Evolutionary conservation across 2,113 vertebrate species (phyloP).

Genomic region (Nothobranchius kuhntae): DNA sequence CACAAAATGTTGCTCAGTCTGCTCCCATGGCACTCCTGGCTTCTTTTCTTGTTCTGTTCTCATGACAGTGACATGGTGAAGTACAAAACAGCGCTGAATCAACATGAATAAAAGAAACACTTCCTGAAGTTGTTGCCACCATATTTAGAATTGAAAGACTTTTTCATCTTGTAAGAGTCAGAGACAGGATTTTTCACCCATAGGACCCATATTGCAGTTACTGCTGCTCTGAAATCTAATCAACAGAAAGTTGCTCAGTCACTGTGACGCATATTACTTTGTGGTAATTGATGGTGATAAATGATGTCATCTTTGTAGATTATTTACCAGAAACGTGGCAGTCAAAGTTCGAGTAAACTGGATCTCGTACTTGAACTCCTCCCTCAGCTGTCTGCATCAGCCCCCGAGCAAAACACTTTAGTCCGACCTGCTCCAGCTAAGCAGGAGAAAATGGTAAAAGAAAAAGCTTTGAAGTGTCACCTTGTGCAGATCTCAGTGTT

Average conservation of each 20-base stretch:
- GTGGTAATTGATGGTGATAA: background rate
- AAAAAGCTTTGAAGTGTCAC: conserved; percentile 10
- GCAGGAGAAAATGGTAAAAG: conserved; percentile 4
- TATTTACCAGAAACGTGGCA: conserved; percentile 17
- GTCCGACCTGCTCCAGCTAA: conserved; percentile 8
- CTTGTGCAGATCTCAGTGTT: conserved; percentile 5
- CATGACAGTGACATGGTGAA: conserved; percentile 16
- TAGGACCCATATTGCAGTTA: background rate
- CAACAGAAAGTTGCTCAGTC: conserved; percentile 1
- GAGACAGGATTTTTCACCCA: background rate
- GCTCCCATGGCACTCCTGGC: background rate
- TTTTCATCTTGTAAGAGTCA: background rate
- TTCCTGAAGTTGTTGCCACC: conserved; percentile 13
- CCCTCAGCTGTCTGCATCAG: conserved; percentile 18
- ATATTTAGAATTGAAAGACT: background rate
- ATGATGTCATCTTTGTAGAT: conserved; percentile 1
- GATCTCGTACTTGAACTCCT: conserved; percentile 11
- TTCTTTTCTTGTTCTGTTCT: conserved; percentile 5
- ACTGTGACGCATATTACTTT: background rate
- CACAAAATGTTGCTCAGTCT: conserved; percentile 8
- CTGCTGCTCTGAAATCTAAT: conserved; percentile 1
- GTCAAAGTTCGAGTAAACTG: background rate
- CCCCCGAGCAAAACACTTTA: conserved; percentile 38
- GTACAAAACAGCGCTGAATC: conserved; percentile 6
- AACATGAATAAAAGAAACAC: conserved; percentile 24